These are phyloP conservation scores for Rhopilema esculentum DNA, from an alignment of 30 jellyfish, hydroid and myxozoan species.

Conservation along the genomic window DNA sequence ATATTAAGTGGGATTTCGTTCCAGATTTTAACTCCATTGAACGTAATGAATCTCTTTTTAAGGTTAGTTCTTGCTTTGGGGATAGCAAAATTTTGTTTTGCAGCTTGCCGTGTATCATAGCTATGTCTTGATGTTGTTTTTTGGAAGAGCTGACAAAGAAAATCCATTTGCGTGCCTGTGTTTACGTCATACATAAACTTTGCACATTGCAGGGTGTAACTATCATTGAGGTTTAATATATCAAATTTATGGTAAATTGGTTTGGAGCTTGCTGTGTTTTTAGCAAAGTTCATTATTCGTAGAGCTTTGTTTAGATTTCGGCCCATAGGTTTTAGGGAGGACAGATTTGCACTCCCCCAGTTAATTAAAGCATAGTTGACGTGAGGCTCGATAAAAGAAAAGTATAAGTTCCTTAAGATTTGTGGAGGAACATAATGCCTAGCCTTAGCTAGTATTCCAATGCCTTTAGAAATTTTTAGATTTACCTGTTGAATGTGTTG, in stretches of 20 bases:
- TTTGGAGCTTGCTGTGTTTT: slow-evolving; percentile 32
- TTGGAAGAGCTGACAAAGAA: background rate
- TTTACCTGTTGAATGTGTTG: slow-evolving; percentile 30
- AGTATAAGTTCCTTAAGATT: slow-evolving; percentile 2
- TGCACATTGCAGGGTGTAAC: slow-evolving; percentile 32
- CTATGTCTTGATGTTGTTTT: slow-evolving; percentile 30
- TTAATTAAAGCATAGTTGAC: slow-evolving; percentile 17
- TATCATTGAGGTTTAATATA: slow-evolving; percentile 19
- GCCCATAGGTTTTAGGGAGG: slow-evolving; percentile 9
- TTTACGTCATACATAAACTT: slow-evolving; percentile 31
- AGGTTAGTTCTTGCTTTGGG: slow-evolving; percentile 41
- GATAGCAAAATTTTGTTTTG: slow-evolving; percentile 22
- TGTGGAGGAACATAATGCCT: slow-evolving; percentile 31
- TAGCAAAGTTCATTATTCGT: slow-evolving; percentile 7
- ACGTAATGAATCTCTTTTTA: slow-evolving; percentile 67
- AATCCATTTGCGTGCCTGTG: slow-evolving; percentile 19
- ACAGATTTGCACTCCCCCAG: slow-evolving; percentile 30
- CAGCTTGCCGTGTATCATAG: slow-evolving; percentile 27
- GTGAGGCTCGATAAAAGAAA: slow-evolving; percentile 30
- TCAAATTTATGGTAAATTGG: slow-evolving; percentile 18
- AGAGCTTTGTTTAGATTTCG: background rate
- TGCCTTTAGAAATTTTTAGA: slow-evolving; percentile 24
- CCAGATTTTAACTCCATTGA: slow-evolving; percentile 76
- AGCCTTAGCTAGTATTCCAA: slow-evolving; percentile 14
- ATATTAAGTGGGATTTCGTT: no score